Conservation (phyloP, 64 coral and sea anemone genomes). For the Anthopleura sola region DNA sequence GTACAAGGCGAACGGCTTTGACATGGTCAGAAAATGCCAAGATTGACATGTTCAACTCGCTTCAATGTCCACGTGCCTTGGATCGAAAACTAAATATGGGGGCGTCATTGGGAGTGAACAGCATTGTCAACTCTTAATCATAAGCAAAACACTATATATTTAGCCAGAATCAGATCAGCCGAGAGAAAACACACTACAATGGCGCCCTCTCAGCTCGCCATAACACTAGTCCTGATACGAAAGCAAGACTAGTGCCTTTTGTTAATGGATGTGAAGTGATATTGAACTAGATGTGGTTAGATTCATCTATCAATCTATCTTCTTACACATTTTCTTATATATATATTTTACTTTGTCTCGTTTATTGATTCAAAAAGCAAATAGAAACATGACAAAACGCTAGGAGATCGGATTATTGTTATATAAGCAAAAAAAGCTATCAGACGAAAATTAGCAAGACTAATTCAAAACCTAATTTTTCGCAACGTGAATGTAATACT, state of each 20-base stretch:
- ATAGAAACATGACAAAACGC: background rate
- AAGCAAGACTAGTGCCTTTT: background rate
- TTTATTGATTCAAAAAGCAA: background rate
- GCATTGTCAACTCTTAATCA: slow-evolving; percentile 63
- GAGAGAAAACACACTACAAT: background rate
- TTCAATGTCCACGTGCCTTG: slow-evolving; percentile 37
- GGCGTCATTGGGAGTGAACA: slow-evolving; percentile 51
- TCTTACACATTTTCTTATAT: background rate
- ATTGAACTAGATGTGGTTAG: background rate
- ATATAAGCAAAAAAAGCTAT: background rate
- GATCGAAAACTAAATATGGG: slow-evolving; percentile 58
- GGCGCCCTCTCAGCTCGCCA: background rate
- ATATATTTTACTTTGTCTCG: background rate
- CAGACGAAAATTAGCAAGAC: background rate
- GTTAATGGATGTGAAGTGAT: background rate
- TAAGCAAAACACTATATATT: slow-evolving; percentile 43
- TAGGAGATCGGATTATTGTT: background rate
- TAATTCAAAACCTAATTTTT: background rate
- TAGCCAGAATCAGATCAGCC: slow-evolving; percentile 1
- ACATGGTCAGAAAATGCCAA: slow-evolving; percentile 21
- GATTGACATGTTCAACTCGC: slow-evolving; percentile 53
- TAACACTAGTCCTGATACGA: background rate
- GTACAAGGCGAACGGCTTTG: slow-evolving; percentile 5
- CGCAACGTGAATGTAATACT: background rate
- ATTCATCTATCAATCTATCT: background rate